These are phyloP conservation scores for Mycalesis mineus DNA, from an alignment of 2,888 invertebrate species.

Conservation along the genomic window DNA sequence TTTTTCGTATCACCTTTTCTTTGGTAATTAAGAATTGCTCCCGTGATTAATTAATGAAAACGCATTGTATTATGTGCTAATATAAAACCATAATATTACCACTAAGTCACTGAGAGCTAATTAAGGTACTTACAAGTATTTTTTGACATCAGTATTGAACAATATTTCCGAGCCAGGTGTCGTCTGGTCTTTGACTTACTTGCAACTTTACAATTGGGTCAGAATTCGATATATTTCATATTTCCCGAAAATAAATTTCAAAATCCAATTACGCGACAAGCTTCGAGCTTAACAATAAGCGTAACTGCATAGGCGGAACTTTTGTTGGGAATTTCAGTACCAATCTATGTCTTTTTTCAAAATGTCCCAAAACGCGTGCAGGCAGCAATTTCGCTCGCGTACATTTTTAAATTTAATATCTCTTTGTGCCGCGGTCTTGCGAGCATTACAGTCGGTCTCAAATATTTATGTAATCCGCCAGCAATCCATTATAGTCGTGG, in stretches of 20 bases:
- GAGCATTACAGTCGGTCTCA: slow-evolving; percentile 39
- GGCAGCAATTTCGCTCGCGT: slow-evolving; percentile 33
- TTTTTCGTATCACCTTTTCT: slow-evolving; percentile 8
- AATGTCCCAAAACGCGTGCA: slow-evolving; percentile 20
- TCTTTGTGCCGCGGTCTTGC: slow-evolving; percentile 51
- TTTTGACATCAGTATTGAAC: too few species aligned
- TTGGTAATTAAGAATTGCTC: too few species aligned
- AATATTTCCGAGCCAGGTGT: too few species aligned
- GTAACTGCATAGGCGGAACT: slow-evolving; percentile 12
- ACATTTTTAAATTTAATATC: slow-evolving; percentile 72
- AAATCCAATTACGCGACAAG: slow-evolving; percentile 18
- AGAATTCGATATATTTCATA: too few species aligned
- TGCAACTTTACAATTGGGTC: too few species aligned
- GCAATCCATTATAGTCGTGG: not conserved
- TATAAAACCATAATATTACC: too few species aligned
- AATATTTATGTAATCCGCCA: not conserved
- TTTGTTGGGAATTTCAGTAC: slow-evolving; percentile 23
- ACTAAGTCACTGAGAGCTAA: too few species aligned
- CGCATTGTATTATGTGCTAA: too few species aligned
- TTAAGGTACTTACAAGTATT: too few species aligned
- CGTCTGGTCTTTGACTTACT: too few species aligned
- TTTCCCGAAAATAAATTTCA: slow-evolving; percentile 11
- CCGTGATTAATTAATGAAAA: too few species aligned
- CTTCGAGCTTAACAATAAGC: slow-evolving; percentile 17
- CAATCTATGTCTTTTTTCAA: slow-evolving; percentile 27